Conservation (phyloP, 2,797 vertebrate species). For the Geotrypetes seraphini region DNA sequence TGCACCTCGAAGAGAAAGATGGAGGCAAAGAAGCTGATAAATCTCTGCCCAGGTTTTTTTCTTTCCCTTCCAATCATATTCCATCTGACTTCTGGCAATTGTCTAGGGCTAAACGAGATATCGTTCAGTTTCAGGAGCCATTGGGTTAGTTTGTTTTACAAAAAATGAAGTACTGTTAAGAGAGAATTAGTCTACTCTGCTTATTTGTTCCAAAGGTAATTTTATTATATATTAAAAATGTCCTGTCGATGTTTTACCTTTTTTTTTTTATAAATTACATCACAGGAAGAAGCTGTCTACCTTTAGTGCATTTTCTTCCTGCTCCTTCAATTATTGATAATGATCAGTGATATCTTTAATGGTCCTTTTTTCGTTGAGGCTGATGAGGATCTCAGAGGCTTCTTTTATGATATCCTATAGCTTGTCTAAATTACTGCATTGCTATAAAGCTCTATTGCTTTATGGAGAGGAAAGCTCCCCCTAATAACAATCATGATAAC, state of each 20-base stretch:
- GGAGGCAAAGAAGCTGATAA: conserved; percentile 16
- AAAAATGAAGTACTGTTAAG: background rate
- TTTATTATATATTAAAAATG: conserved; percentile 14
- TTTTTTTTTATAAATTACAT: background rate
- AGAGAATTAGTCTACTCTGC: conserved; percentile 8
- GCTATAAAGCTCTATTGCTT: no score
- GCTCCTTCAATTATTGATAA: conserved; percentile 12
- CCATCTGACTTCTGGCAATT: background rate
- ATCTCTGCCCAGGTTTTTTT: conserved; percentile 4
- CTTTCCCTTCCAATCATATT: conserved; percentile 1
- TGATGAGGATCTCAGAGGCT: no score
- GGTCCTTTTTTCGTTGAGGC: no score
- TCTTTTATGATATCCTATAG: no score
- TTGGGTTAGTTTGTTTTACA: background rate
- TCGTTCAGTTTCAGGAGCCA: background rate
- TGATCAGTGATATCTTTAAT: no score
- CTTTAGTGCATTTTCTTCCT: conserved; percentile 15
- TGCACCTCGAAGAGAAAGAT: conserved; percentile 22
- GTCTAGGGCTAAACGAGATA: background rate
- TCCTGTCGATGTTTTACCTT: conserved; percentile 4
- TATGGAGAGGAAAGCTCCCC: no score
- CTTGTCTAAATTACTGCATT: no score
- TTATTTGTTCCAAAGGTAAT: conserved; percentile 10
- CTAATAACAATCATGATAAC: no score
- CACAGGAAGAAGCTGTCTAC: conserved; percentile 1